Percentiles rank a stretch among this genome's conserved stretches.
These are phyloP conservation scores for Tetropium fuscum DNA, from an alignment of 2,888 invertebrate species.

Conservation along the genomic window DNA sequence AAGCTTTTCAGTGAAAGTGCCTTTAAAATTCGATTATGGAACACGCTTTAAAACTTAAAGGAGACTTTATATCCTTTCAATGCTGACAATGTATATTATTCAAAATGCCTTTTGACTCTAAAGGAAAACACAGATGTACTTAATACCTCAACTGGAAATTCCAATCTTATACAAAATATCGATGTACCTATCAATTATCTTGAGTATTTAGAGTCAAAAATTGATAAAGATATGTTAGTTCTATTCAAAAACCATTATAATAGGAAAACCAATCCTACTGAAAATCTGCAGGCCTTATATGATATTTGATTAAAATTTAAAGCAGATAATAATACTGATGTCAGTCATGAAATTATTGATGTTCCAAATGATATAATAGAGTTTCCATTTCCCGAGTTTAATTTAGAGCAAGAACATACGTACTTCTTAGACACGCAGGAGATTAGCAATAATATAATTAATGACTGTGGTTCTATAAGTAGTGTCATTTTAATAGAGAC, in stretches of 20 bases:
- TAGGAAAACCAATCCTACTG: not conserved
- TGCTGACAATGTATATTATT: not conserved
- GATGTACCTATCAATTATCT: not conserved
- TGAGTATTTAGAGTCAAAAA: not conserved
- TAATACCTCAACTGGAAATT: too few relatives aligned
- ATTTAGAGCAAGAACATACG: not conserved
- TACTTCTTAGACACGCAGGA: not conserved
- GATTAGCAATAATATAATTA: not conserved
- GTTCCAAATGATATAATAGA: not conserved
- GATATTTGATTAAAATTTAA: not conserved
- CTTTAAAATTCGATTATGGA: too few relatives aligned
- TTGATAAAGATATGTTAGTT: not conserved
- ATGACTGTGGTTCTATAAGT: not conserved
- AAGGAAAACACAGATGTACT: not conserved
- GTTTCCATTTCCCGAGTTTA: not conserved
- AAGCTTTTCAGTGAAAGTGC: too few relatives aligned
- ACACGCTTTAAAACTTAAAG: too few relatives aligned
- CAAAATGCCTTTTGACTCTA: not conserved
- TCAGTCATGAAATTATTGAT: not conserved
- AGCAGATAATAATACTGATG: not conserved
- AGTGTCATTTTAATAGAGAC: not conserved
- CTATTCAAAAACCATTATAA: not conserved
- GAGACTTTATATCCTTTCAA: not conserved
- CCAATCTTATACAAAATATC: too few relatives aligned
- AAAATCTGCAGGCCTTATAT: not conserved